These are phyloP conservation scores for Pachyrhynchus sulphureomaculatus DNA, from an alignment of 1,140 invertebrate species.

Conservation along the genomic window DNA sequence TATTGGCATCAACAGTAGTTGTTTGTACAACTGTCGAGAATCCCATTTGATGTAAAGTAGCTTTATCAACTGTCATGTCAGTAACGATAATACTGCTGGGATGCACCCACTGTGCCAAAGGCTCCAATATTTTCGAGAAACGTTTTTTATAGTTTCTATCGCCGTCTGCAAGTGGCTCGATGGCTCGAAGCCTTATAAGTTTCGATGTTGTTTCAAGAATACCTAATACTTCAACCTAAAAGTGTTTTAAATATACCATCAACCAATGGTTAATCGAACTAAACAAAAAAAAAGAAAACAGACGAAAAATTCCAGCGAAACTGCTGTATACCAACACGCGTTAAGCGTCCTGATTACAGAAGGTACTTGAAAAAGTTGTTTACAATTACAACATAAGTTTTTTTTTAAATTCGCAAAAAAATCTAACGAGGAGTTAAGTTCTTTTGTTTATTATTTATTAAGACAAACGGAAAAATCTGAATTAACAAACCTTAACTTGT, in stretches of 20 bases:
- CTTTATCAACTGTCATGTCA: constrained; percentile 80
- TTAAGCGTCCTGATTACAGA: no score
- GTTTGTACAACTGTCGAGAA: constrained; percentile 73
- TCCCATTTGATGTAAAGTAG: constrained; percentile 72
- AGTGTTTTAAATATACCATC: not conserved
- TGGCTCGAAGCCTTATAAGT: constrained; percentile 72
- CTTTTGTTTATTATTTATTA: no score
- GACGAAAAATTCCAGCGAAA: no score
- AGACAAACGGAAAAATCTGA: no score
- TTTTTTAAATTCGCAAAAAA: no score
- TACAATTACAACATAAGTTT: no score
- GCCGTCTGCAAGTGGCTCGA: constrained; percentile 74
- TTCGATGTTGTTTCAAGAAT: constrained; percentile 77
- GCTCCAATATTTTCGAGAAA: constrained; percentile 77
- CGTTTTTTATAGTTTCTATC: constrained; percentile 76
- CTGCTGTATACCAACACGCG: no score
- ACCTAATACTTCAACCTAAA: constrained; percentile 77
- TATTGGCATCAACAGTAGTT: constrained; percentile 61
- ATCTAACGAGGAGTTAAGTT: no score
- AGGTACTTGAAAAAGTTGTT: no score
- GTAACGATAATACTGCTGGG: constrained; percentile 75
- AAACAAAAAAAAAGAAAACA: no score
- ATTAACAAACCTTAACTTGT: constrained; percentile 77
- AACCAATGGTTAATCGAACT: no score
- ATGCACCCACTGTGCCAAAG: constrained; percentile 74